These are phyloP conservation scores for Cephus cinctus DNA, from an alignment of 1,140 invertebrate species.

Conservation along the genomic window DNA sequence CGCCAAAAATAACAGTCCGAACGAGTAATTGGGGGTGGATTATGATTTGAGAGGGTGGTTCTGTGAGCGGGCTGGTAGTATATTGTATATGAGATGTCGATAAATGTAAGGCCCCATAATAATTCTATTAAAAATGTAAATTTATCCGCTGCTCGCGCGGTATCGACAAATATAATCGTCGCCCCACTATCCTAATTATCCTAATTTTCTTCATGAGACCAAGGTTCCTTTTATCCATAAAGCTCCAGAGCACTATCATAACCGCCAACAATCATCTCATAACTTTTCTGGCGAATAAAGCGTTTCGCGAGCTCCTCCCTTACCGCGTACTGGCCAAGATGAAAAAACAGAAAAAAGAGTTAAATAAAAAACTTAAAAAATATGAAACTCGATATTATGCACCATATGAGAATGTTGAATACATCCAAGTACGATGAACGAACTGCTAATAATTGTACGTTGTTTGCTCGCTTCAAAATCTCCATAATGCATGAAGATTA, in stretches of 20 bases:
- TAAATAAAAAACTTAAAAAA: neutral
- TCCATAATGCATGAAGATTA: slow-evolving; percentile 33
- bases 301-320: neutral
- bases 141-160: no score
- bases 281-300: neutral
- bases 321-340: neutral
- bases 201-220: no score
- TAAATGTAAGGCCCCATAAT: slow-evolving; percentile 31
- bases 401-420: no score
- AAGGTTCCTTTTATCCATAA: no score
- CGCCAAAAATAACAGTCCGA: slow-evolving; percentile 40
- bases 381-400: neutral
- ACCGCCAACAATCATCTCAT: no score
- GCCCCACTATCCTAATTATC: no score
- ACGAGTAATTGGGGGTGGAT: no score
- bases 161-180: slow-evolving; percentile 31
- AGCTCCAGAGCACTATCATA: no score
- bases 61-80: slow-evolving; percentile 13
- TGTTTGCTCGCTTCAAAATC: slow-evolving; percentile 1
- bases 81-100: no score
- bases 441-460: neutral
- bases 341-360: neutral
- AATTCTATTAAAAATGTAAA: slow-evolving; percentile 42
- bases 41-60: no score
- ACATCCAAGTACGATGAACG: neutral